These are phyloP conservation scores for Rhynchotus rufescens DNA, from an alignment of 2,797 vertebrate species.

Conservation along the genomic window DNA sequence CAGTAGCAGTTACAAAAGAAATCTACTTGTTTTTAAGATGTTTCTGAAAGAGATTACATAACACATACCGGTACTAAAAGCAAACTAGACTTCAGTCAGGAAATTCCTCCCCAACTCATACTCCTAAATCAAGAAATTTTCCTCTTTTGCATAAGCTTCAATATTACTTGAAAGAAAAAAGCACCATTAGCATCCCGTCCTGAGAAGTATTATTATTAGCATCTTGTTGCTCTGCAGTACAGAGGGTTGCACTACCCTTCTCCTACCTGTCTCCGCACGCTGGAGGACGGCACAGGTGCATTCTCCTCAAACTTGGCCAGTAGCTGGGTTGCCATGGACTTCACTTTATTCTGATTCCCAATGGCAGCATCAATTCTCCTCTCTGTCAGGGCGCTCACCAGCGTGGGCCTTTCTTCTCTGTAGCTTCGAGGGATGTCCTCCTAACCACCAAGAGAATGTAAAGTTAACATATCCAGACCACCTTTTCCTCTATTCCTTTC, in stretches of 20 bases:
- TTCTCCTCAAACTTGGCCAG: slow-evolving; percentile 98
- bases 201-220: not conserved
- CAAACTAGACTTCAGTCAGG: not conserved
- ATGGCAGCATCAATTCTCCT: slow-evolving; percentile 83
- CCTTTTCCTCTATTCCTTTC: not conserved
- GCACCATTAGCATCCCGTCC: not conserved
- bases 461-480: not conserved
- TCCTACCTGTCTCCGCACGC: slow-evolving; percentile 92
- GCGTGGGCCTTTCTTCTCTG: slow-evolving; percentile 83
- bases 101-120: not conserved
- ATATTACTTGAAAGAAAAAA: not conserved
- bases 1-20: not conserved
- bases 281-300: slow-evolving; percentile 84
- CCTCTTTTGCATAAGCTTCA: not conserved
- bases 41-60: not conserved
- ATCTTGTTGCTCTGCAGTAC: not conserved
- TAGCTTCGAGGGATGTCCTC: slow-evolving; percentile 84
- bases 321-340: slow-evolving; percentile 96
- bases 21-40: not conserved
- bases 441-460: slow-evolving; percentile 68
- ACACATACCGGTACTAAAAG: not conserved
- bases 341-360: slow-evolving; percentile 94
- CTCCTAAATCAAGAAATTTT: not conserved
- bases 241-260: not conserved
- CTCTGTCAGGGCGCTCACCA: slow-evolving; percentile 82